Evolutionary conservation across 2,797 vertebrate species (phyloP).

Genomic region (Menidia menidia): DNA sequence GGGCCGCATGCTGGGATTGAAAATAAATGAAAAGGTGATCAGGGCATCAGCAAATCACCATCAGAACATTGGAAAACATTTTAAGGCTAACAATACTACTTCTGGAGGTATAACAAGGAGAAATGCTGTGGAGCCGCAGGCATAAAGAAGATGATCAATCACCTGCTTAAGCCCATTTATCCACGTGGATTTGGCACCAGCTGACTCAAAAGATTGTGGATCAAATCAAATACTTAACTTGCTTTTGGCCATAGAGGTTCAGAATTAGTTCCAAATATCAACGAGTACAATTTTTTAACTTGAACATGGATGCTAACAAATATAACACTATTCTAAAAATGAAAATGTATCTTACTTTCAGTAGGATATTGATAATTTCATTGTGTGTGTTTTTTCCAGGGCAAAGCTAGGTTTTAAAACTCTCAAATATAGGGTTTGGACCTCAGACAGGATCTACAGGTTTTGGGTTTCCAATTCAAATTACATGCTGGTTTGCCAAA

Average conservation of each 20-base stretch:
- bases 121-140: slow-evolving; percentile 6
- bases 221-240: slow-evolving; percentile 35
- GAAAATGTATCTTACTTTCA: not conserved
- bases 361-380: not conserved
- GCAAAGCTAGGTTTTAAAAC: not conserved
- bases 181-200: slow-evolving; percentile 29
- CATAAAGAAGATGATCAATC: slow-evolving; percentile 3
- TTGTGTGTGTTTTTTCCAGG: slow-evolving; percentile 2
- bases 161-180: slow-evolving; percentile 16
- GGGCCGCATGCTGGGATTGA: not conserved
- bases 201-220: slow-evolving; percentile 36
- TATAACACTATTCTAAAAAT: not conserved
- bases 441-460: slow-evolving; percentile 1
- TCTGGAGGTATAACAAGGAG: not conserved
- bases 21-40: not conserved
- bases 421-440: not conserved
- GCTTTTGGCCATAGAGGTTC: slow-evolving; percentile 17
- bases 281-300: slow-evolving; percentile 5
- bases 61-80: not conserved
- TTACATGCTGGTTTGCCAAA: slow-evolving; percentile 10
- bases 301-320: not conserved
- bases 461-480: slow-evolving; percentile 11
- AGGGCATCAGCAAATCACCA: slow-evolving; percentile 13
- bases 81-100: not conserved
- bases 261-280: not conserved